Base-by-base conservation (phyloP, 2,797 vertebrate species). In the Fistularia tabacaria region DNA sequence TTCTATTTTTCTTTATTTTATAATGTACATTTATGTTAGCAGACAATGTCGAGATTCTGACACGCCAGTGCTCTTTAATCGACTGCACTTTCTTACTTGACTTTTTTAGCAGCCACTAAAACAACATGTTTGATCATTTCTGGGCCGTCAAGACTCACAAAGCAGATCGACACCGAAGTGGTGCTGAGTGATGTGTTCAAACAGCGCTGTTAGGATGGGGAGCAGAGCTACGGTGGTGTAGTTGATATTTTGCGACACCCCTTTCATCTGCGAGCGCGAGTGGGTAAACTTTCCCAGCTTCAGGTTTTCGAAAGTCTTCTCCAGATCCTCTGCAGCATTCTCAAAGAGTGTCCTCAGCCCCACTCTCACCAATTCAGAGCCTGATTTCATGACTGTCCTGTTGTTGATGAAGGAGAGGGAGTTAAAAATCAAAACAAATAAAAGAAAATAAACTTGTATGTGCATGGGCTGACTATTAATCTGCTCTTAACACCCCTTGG, bases 371-470 rank as follows among this genome's bases (percentile, higher is more conserved):
- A 92, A 84, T 84, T 99, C 96, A 0, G 94, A 95, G 67, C 94
- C 94, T 0, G 97, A 97, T 88, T 98, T 99, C 97, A 99, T 98
- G 75, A 99, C 97, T 0, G 95, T 98, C 88, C 97, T 99, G 87
- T 45, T 73, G 41, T 67, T 51, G 51, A 10, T 36, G 61, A 62
- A 63, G 49, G 43, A 49, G 36, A 51, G 51, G 0, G 3, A 54
- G 48, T 76, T 64, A 13, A 68, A 70, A 49, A 42, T 4, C 43
- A 38, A 57, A 72, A 14, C 25, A 44, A 38, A 38, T 59, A 5
- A 25, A 25, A 25, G 25, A 25, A 25, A 25, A 25, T 25, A 25
- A 25, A 2, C 5, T 3, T 25, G 25, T 25, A 25, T 25, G 25
- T 25, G 25, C 25, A 25, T 25, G 25, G 25, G 25, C 2, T 5